Evolutionary conservation across 2,113 vertebrate genomes (phyloP).

Genomic region (Daboia siamensis): DNA sequence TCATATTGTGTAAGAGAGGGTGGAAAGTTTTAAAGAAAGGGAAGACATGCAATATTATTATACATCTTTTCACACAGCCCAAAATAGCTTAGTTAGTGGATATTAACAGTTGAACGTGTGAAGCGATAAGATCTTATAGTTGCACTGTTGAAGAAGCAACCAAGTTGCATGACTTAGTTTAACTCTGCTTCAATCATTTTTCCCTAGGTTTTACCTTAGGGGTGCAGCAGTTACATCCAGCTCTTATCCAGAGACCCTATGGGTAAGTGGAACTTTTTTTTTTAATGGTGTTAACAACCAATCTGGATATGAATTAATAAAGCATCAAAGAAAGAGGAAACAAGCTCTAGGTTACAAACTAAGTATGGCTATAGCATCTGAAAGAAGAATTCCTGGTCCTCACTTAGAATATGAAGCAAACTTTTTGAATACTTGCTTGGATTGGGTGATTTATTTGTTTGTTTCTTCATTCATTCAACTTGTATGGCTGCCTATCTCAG

Average conservation of each 20-base stretch:
- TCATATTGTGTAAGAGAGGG: not conserved
- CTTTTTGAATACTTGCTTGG: conserved; percentile 19
- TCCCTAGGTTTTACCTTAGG: conserved; percentile 87
- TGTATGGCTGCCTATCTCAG: not conserved
- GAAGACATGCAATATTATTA: not conserved
- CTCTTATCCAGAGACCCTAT: conserved; percentile 92
- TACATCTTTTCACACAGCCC: not conserved
- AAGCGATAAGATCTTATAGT: not conserved
- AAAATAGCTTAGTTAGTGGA: not conserved
- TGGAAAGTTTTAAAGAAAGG: not conserved
- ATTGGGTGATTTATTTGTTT: not conserved
- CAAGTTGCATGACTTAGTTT: conserved; percentile 1
- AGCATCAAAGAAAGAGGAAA: not conserved
- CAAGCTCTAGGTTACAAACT: not conserved
- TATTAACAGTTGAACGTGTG: not conserved
- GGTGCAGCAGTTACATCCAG: conserved; percentile 91
- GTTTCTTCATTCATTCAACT: not conserved
- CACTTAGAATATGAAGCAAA: conserved; percentile 31
- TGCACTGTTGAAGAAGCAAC: not conserved
- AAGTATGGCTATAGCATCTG: conserved; percentile 38
- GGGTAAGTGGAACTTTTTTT: conserved; percentile 79
- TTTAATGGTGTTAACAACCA: not conserved
- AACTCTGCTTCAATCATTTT: not conserved
- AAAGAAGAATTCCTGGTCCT: conserved; percentile 17
- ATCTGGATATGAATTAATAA: conserved; percentile 20